Conservation (phyloP, 2,797 vertebrate species). For the Tapirus indicus region DNA sequence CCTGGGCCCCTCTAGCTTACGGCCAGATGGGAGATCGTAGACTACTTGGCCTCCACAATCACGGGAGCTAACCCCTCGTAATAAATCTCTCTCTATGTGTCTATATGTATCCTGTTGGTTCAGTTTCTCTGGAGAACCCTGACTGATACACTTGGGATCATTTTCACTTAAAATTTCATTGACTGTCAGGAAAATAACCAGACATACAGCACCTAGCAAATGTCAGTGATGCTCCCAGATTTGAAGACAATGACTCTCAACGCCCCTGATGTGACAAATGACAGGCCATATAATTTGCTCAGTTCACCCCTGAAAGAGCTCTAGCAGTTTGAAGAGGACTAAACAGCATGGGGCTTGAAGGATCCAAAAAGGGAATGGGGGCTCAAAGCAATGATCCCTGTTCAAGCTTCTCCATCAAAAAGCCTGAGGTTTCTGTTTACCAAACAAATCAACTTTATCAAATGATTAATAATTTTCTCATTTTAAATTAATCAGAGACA, state of each 20-base stretch:
- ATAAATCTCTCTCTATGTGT: not conserved
- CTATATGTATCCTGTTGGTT: not conserved
- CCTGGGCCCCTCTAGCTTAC: not conserved
- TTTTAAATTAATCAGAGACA: constrained; percentile 40
- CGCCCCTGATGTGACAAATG: not conserved
- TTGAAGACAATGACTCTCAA: constrained; percentile 22
- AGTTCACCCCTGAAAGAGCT: not conserved
- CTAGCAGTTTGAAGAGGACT: not conserved
- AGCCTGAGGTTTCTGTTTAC: not conserved
- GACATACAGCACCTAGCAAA: not conserved
- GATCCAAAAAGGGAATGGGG: not conserved
- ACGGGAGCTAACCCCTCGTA: not conserved
- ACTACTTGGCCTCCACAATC: not conserved
- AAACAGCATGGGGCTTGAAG: not conserved
- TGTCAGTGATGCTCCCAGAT: not conserved
- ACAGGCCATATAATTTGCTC: constrained; percentile 32
- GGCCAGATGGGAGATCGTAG: not conserved
- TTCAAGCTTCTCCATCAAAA: not conserved
- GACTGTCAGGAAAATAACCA: not conserved
- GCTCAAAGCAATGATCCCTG: not conserved
- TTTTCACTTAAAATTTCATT: constrained; percentile 59
- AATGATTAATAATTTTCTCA: constrained; percentile 15
- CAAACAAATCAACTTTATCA: constrained; percentile 36
- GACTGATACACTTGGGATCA: not conserved
- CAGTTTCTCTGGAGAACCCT: not conserved